Percentiles rank a stretch among this genome's conserved stretches.
Evolutionary conservation across 2,113 vertebrate genomes (phyloP).

Genomic region (Oplegnathus fasciatus): DNA sequence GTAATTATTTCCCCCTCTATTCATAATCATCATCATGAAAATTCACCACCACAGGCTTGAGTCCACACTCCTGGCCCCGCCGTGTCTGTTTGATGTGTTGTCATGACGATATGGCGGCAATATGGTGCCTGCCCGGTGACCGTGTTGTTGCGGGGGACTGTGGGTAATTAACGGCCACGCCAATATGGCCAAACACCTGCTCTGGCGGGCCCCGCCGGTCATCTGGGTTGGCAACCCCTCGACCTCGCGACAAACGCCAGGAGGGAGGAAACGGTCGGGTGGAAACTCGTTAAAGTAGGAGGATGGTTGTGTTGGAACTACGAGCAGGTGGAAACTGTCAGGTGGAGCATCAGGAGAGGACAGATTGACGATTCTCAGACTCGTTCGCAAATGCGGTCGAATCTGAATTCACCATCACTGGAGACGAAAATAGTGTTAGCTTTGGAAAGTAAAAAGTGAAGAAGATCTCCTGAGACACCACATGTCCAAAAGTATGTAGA

Average conservation of each 20-base stretch:
- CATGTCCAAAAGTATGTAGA: not conserved
- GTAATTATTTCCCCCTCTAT: conserved; percentile 69
- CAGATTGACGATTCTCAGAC: not conserved
- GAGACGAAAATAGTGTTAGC: not conserved
- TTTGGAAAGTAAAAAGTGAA: not conserved
- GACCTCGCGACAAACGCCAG: conserved; percentile 58
- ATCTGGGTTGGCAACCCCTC: conserved; percentile 49
- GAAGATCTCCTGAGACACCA: not conserved
- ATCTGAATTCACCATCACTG: not conserved
- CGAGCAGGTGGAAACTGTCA: conserved; percentile 47
- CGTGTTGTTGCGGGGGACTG: conserved; percentile 48
- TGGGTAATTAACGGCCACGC: conserved; percentile 62
- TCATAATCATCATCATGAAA: conserved; percentile 66
- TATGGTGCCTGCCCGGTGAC: conserved; percentile 48
- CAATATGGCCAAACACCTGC: conserved; percentile 75
- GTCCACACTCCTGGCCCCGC: conserved; percentile 33
- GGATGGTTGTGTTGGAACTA: conserved; percentile 10
- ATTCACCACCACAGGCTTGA: conserved; percentile 58
- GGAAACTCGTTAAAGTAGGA: conserved; percentile 40
- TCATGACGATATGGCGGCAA: conserved; percentile 71
- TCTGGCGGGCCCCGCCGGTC: conserved; percentile 50
- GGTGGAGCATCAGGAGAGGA: conserved; percentile 15
- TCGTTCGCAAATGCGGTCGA: not conserved
- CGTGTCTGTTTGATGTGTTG: conserved; percentile 63
- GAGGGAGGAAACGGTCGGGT: conserved; percentile 45